Evolutionary conservation across 2,113 vertebrate species (phyloP).

Genomic region (Proteles cristata): DNA sequence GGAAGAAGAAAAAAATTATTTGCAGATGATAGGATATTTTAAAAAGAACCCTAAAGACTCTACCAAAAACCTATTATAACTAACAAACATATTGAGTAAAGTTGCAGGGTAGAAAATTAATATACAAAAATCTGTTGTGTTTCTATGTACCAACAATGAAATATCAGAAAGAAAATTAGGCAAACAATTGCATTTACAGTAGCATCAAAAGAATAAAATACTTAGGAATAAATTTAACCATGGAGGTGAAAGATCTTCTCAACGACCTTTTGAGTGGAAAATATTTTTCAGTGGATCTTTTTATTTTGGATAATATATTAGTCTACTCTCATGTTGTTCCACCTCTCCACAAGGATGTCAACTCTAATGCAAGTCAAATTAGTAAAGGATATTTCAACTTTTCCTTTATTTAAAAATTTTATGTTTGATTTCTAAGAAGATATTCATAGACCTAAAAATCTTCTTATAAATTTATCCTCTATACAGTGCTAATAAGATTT

Average conservation of each 20-base stretch:
- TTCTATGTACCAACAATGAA: background rate
- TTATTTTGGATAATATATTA: background rate
- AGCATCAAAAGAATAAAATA: background rate
- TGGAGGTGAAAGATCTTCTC: background rate
- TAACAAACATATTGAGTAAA: background rate
- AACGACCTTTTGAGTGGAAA: background rate
- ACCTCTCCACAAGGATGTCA: background rate
- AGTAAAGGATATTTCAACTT: background rate
- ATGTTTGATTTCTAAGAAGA: background rate
- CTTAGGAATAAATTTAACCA: background rate
- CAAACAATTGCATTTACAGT: background rate
- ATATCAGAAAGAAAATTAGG: background rate
- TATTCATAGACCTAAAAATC: background rate
- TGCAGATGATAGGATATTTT: background rate
- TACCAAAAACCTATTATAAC: background rate
- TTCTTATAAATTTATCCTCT: background rate
- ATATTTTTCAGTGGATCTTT: background rate
- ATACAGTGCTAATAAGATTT: background rate
- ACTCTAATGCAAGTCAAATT: background rate
- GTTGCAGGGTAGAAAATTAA: background rate
- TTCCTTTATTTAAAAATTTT: background rate
- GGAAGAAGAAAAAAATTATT: background rate
- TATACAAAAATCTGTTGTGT: background rate
- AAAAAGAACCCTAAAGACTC: background rate
- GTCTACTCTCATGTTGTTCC: background rate